Evolutionary conservation across 2,888 invertebrate genomes (phyloP).

Genomic region (Sinohyriopsis cumingii): DNA sequence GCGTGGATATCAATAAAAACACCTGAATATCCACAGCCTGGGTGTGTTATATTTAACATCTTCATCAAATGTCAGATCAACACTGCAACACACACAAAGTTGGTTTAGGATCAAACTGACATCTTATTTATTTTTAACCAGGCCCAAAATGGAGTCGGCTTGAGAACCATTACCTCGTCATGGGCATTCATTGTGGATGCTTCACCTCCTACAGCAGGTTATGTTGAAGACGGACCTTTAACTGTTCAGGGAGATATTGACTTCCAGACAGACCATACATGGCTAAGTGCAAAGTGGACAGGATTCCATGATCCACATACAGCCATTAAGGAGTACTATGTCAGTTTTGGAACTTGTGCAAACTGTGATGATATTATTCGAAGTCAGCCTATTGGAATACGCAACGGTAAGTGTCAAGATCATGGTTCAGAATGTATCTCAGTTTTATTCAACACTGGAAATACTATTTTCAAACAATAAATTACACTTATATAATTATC

Average conservation of each 20-base stretch:
- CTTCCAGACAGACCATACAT: constrained; percentile 25
- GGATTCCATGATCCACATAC: constrained; percentile 45
- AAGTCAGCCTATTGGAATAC: constrained; percentile 33
- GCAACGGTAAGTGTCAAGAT: constrained; percentile 15
- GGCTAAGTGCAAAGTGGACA: constrained; percentile 35
- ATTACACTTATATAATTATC: too few species aligned
- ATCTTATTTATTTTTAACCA: background rate
- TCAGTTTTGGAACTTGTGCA: constrained; percentile 34
- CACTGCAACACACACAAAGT: too few species aligned
- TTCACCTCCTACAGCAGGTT: constrained; percentile 34
- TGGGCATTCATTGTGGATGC: constrained; percentile 41
- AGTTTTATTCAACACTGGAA: too few species aligned
- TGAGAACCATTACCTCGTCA: constrained; percentile 29
- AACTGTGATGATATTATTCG: constrained; percentile 37
- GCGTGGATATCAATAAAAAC: too few species aligned
- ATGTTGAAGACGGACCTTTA: constrained; percentile 34
- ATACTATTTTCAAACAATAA: too few species aligned
- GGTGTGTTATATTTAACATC: too few species aligned
- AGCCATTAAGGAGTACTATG: constrained; percentile 29
- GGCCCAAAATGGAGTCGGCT: constrained; percentile 41
- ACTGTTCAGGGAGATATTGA: constrained; percentile 25
- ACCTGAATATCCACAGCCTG: too few species aligned
- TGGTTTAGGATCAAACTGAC: too few species aligned
- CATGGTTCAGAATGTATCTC: too few species aligned
- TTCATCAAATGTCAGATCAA: too few species aligned